Evolutionary conservation across 2,888 invertebrate species (phyloP), one percentile per base, ranked within the genome.

Genomic region (Stenurella melanura): DNA sequence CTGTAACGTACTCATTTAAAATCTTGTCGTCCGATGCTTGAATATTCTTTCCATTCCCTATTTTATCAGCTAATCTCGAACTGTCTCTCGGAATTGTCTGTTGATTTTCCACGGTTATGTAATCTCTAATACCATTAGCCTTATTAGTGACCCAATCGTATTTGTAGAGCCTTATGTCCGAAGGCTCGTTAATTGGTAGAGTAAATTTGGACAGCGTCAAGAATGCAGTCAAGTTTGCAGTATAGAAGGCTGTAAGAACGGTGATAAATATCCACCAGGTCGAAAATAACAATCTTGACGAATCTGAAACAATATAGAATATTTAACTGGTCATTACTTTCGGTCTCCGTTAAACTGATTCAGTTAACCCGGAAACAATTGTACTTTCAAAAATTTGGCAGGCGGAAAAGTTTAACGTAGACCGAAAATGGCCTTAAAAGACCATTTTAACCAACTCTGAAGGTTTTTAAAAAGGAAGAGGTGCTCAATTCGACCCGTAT

Each of bases 261-360:
- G 96, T 95, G 82, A 96, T 96, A 87, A 96, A 97, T 78, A 97
- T 92, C 97, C 97, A 97, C 97, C 97, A 97, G 0, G 96, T 96
- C 11, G 96, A 96, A 88, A 97, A 96, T 10, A 96, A 90, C 54
- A 97, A 90, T 70, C 97, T 92, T 0, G 96, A 94, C 19, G 96
- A 94, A 89, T 96, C 97, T 96, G 82, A 79, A 71, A 63, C 63
- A 68, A 10, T 42, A 42, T 34, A 26, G 21, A 26, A 26, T 26
- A 26, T 26, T 26, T 26, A n/a, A n/a, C n/a, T n/a, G n/a, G n/a
- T n/a, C n/a, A n/a, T n/a, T n/a, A n/a, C n/a, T n/a, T n/a, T n/a
- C n/a, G n/a, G n/a, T n/a, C n/a, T n/a, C n/a, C n/a, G n/a, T n/a
- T n/a, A n/a, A n/a, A n/a, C n/a, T n/a, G n/a, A n/a, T n/a, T n/a